Conservation (phyloP, 2,888 invertebrate genomes). For the Apotomis turbidana region DNA sequence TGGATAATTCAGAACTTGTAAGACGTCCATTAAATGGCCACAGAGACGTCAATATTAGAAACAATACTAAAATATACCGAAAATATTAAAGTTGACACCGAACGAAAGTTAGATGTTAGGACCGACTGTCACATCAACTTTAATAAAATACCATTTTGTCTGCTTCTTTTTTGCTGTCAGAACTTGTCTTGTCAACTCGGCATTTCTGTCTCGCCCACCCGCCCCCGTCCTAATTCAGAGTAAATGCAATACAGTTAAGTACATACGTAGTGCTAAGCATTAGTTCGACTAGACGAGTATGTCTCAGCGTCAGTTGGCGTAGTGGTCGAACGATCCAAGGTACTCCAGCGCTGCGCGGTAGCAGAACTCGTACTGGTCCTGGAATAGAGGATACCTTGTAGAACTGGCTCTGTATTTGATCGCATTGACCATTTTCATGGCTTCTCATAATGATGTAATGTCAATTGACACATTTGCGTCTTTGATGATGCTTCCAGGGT, state of each 20-base stretch:
- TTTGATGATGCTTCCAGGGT: too few species aligned
- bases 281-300: constrained; percentile 68
- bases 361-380: constrained; percentile 99
- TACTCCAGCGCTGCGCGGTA: constrained; percentile 99
- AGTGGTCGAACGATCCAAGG: constrained; percentile 98
- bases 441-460: too few species aligned
- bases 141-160: constrained; percentile 1
- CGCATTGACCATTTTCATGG: too few species aligned
- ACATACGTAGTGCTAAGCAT: constrained; percentile 53
- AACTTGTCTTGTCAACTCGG: background rate
- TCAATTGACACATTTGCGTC: too few species aligned
- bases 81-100: background rate
- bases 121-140: constrained; percentile 9
- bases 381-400: constrained; percentile 49
- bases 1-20: constrained; percentile 21
- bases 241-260: constrained; percentile 56
- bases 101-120: background rate
- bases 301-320: constrained; percentile 90
- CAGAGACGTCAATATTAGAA: background rate
- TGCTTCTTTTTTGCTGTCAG: background rate
- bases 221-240: constrained; percentile 30
- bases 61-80: background rate
- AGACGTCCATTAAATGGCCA: constrained; percentile 16
- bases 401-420: too few species aligned
- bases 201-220: constrained; percentile 10